These are phyloP conservation scores for Elysia chlorotica DNA, from an alignment of 1,140 invertebrate genomes.

Conservation along the genomic window DNA sequence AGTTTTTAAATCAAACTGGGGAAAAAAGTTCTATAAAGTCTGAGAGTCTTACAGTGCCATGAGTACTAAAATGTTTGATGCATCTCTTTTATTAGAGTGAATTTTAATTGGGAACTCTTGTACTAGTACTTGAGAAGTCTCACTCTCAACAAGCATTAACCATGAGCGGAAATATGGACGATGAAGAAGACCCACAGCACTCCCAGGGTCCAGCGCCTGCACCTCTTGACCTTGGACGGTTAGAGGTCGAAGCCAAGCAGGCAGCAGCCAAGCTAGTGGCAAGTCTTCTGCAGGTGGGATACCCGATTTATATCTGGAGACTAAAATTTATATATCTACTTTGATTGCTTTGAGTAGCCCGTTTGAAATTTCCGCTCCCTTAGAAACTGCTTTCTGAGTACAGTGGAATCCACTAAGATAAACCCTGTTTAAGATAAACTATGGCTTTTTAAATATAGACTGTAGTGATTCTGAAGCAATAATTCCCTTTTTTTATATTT, in stretches of 20 bases:
- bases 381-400: too few relatives aligned
- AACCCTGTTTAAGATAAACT: too few relatives aligned
- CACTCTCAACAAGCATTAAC: too few relatives aligned
- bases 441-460: too few relatives aligned
- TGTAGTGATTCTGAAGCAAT: too few relatives aligned
- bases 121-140: too few relatives aligned
- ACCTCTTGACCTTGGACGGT: slow-evolving; percentile 52
- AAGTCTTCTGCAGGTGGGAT: slow-evolving; percentile 75
- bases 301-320: background rate
- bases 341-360: too few relatives aligned
- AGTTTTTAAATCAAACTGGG: background rate
- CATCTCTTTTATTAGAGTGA: background rate
- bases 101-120: background rate
- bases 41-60: background rate
- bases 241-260: slow-evolving; percentile 81
- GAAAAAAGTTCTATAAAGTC: background rate
- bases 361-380: too few relatives aligned
- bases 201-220: slow-evolving; percentile 40
- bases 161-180: slow-evolving; percentile 23
- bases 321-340: too few relatives aligned
- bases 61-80: too few relatives aligned
- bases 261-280: slow-evolving; percentile 89
- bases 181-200: slow-evolving; percentile 24
- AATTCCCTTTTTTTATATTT: too few relatives aligned
- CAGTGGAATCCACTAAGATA: too few relatives aligned